phyloP scores from a whole-genome alignment of 2,888 invertebrate species.

The Colostygia pectinataria region DNA sequence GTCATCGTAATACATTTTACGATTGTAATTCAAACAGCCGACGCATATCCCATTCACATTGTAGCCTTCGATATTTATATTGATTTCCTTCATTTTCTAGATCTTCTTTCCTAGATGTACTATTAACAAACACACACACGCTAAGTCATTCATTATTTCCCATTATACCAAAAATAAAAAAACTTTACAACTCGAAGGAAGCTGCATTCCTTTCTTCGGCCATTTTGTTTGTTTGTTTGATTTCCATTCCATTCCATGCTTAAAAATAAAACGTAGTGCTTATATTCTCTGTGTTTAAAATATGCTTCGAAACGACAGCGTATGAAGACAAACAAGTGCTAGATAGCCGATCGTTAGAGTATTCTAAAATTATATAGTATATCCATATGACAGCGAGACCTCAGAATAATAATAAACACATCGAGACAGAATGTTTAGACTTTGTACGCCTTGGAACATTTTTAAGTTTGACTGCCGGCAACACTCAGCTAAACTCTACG shows the following conservation, averaged over 20 bases:
- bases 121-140: too few species aligned
- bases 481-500: too few species aligned
- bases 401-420: too few species aligned
- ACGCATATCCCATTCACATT: constrained; percentile 78
- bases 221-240: constrained; percentile 65
- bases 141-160: background rate
- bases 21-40: constrained; percentile 71
- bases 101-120: too few species aligned
- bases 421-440: too few species aligned
- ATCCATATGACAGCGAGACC: too few species aligned
- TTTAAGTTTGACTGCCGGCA: too few species aligned
- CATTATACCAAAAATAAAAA: constrained; percentile 36
- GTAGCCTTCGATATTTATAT: constrained; percentile 76
- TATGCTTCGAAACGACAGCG: too few species aligned
- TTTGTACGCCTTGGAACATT: too few species aligned
- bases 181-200: constrained; percentile 54
- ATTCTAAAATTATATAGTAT: too few species aligned
- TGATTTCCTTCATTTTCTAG: constrained; percentile 68
- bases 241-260: too few species aligned
- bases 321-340: background rate
- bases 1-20: constrained; percentile 64
- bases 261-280: too few species aligned
- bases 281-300: constrained; percentile 3
- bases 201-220: constrained; percentile 74
- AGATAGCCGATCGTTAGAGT: background rate